These are phyloP conservation scores for Grallaria varia DNA, from an alignment of 2,113 vertebrate species.

Conservation along the genomic window DNA sequence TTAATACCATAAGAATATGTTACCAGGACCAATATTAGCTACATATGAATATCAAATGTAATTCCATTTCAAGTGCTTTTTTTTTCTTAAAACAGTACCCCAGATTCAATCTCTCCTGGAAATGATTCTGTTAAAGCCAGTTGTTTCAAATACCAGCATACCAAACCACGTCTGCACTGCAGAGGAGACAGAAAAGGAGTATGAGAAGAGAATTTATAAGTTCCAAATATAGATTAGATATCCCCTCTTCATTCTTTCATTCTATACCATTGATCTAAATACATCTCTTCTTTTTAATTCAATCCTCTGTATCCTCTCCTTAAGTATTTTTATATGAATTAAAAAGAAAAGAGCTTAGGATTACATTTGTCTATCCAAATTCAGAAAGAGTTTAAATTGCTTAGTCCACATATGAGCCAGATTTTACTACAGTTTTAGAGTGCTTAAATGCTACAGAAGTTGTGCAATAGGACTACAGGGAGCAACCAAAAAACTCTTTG, in stretches of 20 bases:
- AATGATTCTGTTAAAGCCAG: conserved; percentile 4
- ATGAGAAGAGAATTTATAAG: neutral
- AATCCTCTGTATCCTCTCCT: neutral
- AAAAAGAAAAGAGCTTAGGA: neutral
- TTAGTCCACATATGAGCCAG: neutral
- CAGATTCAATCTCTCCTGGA: neutral
- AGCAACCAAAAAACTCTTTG: neutral
- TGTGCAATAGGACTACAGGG: neutral
- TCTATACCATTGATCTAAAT: neutral
- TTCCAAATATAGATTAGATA: neutral
- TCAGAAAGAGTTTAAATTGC: neutral
- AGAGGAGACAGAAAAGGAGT: neutral
- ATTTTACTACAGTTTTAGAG: neutral
- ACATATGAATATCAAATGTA: neutral
- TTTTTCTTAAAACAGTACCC: neutral
- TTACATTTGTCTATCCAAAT: neutral
- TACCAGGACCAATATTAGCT: conserved; percentile 28
- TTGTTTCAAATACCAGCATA: conserved; percentile 48
- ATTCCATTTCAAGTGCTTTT: neutral
- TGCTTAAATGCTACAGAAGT: neutral
- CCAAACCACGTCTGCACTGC: neutral
- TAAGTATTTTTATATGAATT: neutral
- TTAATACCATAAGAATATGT: neutral
- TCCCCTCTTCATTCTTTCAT: neutral
- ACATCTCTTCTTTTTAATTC: neutral